These are phyloP conservation scores for Enteromius paludinosus DNA, from an alignment of 2,797 vertebrate genomes.

Conservation along the genomic window DNA sequence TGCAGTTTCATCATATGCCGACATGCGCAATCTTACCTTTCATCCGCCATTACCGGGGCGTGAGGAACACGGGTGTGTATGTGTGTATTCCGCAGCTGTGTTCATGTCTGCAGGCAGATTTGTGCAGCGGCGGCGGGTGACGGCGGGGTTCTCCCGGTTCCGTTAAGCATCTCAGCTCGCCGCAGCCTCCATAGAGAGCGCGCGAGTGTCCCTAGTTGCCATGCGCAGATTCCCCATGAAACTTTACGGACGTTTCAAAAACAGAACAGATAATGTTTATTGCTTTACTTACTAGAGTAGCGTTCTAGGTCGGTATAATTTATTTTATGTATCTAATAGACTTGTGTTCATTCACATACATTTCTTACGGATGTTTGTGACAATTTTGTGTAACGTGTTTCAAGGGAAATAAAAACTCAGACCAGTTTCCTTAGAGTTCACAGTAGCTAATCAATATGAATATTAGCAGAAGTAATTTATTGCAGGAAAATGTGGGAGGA, in stretches of 20 bases:
- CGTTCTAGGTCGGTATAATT: neutral
- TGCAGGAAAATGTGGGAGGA: neutral
- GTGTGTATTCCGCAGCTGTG: neutral
- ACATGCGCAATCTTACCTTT: slow-evolving; percentile 48
- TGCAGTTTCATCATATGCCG: slow-evolving; percentile 12
- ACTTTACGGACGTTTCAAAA: neutral
- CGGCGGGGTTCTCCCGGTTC: neutral
- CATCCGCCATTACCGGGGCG: slow-evolving; percentile 42
- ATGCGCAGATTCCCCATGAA: slow-evolving; percentile 42
- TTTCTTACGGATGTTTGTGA: neutral
- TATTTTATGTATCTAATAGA: neutral
- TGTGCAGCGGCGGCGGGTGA: neutral
- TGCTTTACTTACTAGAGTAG: neutral
- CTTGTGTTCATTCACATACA: neutral
- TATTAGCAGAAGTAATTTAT: neutral
- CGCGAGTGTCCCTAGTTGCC: slow-evolving; percentile 24
- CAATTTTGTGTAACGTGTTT: neutral
- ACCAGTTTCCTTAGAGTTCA: neutral
- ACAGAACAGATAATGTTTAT: neutral
- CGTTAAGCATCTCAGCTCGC: slow-evolving; percentile 25
- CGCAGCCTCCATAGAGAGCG: slow-evolving; percentile 31
- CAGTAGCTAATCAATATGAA: neutral
- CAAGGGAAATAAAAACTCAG: neutral
- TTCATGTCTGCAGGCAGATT: slow-evolving; percentile 9
- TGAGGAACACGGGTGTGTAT: neutral